Evolutionary conservation across 2,113 vertebrate genomes (phyloP).

Genomic region (Barbus barbus): DNA sequence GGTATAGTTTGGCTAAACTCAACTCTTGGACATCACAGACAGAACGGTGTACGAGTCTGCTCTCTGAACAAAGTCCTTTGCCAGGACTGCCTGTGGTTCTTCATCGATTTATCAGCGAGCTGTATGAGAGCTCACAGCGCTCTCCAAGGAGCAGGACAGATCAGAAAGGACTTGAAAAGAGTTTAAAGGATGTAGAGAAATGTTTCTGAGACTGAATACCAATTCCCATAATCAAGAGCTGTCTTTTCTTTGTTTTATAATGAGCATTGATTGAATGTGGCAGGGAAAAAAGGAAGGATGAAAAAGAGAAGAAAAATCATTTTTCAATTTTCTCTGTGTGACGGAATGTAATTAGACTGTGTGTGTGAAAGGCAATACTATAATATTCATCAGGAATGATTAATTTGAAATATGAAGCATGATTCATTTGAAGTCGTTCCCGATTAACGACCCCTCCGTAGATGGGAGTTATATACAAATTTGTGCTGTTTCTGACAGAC

Average conservation of each 20-base stretch:
- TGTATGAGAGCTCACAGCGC: no score
- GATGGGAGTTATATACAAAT: constrained; percentile 27
- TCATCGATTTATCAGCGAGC: no score
- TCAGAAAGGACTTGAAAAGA: no score
- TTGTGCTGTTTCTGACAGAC: constrained; percentile 26
- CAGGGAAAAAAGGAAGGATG: neutral
- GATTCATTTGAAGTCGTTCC: constrained; percentile 24
- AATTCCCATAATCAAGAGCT: no score
- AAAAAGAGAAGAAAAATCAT: constrained; percentile 48
- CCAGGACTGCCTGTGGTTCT: no score
- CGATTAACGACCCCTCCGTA: neutral
- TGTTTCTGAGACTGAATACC: no score
- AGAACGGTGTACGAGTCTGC: constrained; percentile 3
- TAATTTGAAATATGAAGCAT: constrained; percentile 39
- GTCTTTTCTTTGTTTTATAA: no score
- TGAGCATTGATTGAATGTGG: neutral
- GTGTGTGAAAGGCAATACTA: constrained; percentile 43
- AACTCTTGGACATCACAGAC: constrained; percentile 1
- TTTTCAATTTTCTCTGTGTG: constrained; percentile 45
- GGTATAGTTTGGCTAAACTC: constrained; percentile 6
- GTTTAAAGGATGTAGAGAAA: no score
- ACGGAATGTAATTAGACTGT: constrained; percentile 50
- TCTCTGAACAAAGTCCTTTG: no score
- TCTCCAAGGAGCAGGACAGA: no score
- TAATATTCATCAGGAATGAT: constrained; percentile 40